phyloP scores from a whole-genome alignment of 2,888 invertebrate species.

The Dryobota labecula region DNA sequence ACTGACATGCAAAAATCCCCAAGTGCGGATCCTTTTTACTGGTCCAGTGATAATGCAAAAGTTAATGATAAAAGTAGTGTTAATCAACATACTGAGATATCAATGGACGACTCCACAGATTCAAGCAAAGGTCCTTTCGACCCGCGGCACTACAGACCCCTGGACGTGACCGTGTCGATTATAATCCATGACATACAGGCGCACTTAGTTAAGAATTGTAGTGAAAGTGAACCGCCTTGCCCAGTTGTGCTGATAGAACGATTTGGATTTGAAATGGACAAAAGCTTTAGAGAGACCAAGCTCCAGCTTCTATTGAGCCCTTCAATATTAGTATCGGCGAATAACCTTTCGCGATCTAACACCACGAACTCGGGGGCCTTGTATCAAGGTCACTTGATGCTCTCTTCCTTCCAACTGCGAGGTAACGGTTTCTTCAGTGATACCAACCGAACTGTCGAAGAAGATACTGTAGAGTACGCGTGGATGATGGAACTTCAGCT shows the following conservation, averaged over 20 bases:
- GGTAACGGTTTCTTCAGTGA: conserved; percentile 99
- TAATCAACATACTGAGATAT: conserved; percentile 89
- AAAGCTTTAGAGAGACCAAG: conserved; percentile 97
- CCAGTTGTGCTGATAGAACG: conserved; percentile 97
- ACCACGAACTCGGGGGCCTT: conserved; percentile 87
- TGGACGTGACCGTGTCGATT: conserved; percentile 97
- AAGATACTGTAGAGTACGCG: conserved; percentile 98
- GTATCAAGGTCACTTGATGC: conserved; percentile 95
- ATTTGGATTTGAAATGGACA: conserved; percentile 99
- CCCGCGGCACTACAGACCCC: conserved; percentile 96
- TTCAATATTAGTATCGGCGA: conserved; percentile 95
- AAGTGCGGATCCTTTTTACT: conserved; percentile 82
- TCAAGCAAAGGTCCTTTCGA: conserved; percentile 93
- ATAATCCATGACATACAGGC: conserved; percentile 99
- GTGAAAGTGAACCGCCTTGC: conserved; percentile 97
- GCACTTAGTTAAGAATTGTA: conserved; percentile 98
- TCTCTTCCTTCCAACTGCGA: conserved; percentile 96
- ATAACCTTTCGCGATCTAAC: conserved; percentile 92
- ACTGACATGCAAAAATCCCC: conserved; percentile 96
- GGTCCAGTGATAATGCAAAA: conserved; percentile 84
- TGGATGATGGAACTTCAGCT: conserved; percentile 99
- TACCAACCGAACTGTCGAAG: conserved; percentile 96
- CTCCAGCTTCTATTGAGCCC: conserved; percentile 97
- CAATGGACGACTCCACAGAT: conserved; percentile 92
- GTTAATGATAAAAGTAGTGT: conserved; percentile 83